Base-by-base conservation (phyloP, 2,888 invertebrate genomes). In the Tuta absoluta region DNA sequence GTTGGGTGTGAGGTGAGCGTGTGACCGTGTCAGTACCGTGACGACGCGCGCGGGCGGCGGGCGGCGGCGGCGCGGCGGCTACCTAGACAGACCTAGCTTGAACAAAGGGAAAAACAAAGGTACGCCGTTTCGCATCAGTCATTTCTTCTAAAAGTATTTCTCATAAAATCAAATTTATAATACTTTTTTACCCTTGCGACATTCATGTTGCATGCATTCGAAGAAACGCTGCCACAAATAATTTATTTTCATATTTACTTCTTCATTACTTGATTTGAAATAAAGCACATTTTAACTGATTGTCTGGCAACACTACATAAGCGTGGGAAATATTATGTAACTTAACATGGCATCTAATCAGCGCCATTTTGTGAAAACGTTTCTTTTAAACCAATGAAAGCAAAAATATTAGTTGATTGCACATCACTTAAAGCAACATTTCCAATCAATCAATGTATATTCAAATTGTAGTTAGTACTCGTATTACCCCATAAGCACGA, bases 71-170 rank as follows among this genome's bases (percentile, higher is more conserved):
- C 81, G 73, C 82, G 73, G 76, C 77, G 83, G 85, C 91, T 88
- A 91, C 91, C 92, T 92, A 91, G 89, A 91, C 90, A 89, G 90
- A 92, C 92, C 92, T 92, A 91, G 91, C 91, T 92, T 91, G 89
- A 92, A 91, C 91, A 91, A 92, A 85, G 87, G 87, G 88, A 81
- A 87, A 88, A 86, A 85, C 91, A 90, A 89, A 83, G 88, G 84
- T 85, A 87, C 87, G 90, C 86, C 84, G 82, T 90, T 84, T 85
- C 89, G 89, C 85, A 91, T 92, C 90, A 92, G 90, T 92, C 84
- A 87, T 87, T 87, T 91, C 88, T 87, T 87, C 88, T 37, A 76
- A 70, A 68, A 77, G 69, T 80, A 76, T 79, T 79, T 78, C 76
- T 78, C 76, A 77, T 74, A 75, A 74, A 75, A 73, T 73, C 75